phyloP scores from a whole-genome alignment of 1,140 invertebrate species.

The Eriosoma lanigerum region DNA sequence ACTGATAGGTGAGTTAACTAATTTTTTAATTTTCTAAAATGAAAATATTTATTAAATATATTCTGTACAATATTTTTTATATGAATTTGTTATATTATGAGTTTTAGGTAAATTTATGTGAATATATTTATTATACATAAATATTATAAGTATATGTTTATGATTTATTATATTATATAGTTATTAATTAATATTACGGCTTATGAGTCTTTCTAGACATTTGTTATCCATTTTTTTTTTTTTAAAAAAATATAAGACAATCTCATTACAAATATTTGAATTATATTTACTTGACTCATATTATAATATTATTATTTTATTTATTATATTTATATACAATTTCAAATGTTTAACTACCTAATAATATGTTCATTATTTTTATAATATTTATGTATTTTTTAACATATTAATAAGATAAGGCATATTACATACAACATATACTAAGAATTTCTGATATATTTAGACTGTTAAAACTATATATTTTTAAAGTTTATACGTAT shows the following conservation, averaged over 20 bases:
- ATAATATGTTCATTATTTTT: conserved; percentile 43
- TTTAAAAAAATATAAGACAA: conserved; percentile 6
- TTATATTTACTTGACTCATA: conserved; percentile 24
- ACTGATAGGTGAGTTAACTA: not conserved
- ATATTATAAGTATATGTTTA: not conserved
- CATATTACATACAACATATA: not conserved
- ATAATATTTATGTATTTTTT: conserved; percentile 24
- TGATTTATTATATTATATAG: conserved; percentile 8
- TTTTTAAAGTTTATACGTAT: conserved; percentile 48
- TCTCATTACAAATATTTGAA: conserved; percentile 45
- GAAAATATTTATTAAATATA: not conserved
- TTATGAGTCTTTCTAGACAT: not conserved
- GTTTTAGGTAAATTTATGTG: conserved; percentile 26
- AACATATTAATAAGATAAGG: conserved; percentile 1
- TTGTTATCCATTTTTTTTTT: conserved; percentile 38
- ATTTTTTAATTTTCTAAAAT: not conserved
- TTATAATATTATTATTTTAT: conserved; percentile 46
- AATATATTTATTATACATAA: not conserved
- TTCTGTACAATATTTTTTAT: conserved; percentile 16
- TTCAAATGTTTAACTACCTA: conserved; percentile 39
- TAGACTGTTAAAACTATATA: conserved; percentile 48
- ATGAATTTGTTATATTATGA: conserved; percentile 22
- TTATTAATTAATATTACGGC: conserved; percentile 20
- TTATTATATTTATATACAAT: conserved; percentile 45
- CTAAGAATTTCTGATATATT: conserved; percentile 33